These are phyloP conservation scores for Notechis scutatus DNA, from an alignment of 2,113 vertebrate genomes.

Conservation along the genomic window DNA sequence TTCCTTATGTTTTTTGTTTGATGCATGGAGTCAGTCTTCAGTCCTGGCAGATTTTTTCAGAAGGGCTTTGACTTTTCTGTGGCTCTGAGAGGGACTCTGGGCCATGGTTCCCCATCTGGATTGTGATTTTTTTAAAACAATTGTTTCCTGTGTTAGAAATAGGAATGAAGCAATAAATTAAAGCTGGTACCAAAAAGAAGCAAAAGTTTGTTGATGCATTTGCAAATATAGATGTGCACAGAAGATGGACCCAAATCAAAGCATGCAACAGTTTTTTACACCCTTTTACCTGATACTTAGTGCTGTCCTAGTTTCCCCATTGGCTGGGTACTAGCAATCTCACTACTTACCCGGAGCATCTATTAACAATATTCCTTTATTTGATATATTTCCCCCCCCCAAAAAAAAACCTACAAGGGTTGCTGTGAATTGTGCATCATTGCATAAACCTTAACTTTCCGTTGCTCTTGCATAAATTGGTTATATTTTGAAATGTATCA, in stretches of 20 bases:
- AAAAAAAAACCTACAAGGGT: neutral
- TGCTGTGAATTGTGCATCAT: neutral
- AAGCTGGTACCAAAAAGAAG: neutral
- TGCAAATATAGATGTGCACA: neutral
- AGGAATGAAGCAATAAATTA: neutral
- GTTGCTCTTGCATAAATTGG: neutral
- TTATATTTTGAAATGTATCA: neutral
- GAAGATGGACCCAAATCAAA: neutral
- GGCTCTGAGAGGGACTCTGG: too few relatives aligned
- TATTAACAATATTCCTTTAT: neutral
- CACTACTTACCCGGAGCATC: neutral
- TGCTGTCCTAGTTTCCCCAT: neutral
- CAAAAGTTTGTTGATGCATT: neutral
- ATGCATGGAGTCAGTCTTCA: neutral
- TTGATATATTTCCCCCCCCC: too few relatives aligned
- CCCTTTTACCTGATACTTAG: neutral
- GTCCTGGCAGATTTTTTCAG: neutral
- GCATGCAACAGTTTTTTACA: neutral
- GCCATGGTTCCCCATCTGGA: neutral
- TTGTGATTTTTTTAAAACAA: neutral
- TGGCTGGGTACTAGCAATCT: neutral
- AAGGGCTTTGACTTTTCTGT: too few relatives aligned
- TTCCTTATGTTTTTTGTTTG: neutral
- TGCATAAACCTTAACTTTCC: too few relatives aligned
- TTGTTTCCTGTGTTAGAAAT: neutral